A percentile compares a stretch with the other conserved stretches of the same genome.
Conservation (phyloP, 2,113 vertebrate genomes). For the Notothenia coriiceps region DNA sequence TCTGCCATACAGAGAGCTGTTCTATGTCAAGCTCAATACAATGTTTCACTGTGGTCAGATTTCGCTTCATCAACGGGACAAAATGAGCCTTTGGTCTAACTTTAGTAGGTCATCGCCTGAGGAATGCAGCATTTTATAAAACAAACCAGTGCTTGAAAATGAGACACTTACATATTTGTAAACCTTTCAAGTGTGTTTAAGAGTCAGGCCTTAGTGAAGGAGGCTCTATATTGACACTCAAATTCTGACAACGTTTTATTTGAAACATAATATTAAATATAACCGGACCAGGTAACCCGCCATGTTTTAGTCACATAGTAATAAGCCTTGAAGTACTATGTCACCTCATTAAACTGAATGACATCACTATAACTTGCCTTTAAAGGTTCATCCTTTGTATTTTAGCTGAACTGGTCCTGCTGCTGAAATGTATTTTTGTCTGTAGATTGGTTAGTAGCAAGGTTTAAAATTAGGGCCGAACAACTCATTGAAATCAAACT, state of each 20-base stretch:
- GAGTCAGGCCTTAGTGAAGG: not conserved
- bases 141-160: not conserved
- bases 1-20: constrained; percentile 2
- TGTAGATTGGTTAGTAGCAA: not conserved
- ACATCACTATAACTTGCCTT: not conserved
- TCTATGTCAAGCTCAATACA: not conserved
- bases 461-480: too few species aligned
- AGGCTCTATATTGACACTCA: not conserved
- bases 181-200: not conserved
- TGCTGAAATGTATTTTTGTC: not conserved
- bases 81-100: constrained; percentile 28
- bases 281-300: not conserved
- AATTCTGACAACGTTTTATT: not conserved
- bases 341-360: not conserved
- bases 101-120: not conserved
- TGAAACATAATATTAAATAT: not conserved
- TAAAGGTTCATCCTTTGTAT: not conserved
- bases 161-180: not conserved
- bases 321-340: not conserved
- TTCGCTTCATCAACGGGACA: constrained; percentile 13
- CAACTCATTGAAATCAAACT: too few species aligned
- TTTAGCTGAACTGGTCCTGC: not conserved
- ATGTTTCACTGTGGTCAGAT: constrained; percentile 7
- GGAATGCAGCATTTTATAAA: not conserved
- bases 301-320: not conserved